Evolutionary conservation across 2,888 invertebrate species (phyloP).

Genomic region (Nebria salina): DNA sequence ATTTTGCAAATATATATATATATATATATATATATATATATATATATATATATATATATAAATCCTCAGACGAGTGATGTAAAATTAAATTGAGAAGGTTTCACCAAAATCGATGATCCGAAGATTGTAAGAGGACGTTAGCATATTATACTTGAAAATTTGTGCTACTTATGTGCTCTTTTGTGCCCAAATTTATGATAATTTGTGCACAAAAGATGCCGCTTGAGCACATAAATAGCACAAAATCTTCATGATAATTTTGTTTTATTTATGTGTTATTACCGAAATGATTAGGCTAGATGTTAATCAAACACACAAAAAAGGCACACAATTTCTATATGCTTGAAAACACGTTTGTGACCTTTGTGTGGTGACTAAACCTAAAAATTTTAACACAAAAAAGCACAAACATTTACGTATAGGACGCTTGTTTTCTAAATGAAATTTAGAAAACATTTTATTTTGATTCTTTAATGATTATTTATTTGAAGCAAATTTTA

Average conservation of each 20-base stretch:
- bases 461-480: not conserved
- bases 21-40: no score
- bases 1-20: no score
- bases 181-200: not conserved
- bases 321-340: not conserved
- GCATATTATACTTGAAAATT: conserved; percentile 1
- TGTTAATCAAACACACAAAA: not conserved
- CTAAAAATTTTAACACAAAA: not conserved
- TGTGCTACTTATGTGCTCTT: not conserved
- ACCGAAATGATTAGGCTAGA: not conserved
- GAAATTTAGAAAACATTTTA: no score
- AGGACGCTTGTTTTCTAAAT: not conserved
- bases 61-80: no score
- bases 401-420: not conserved
- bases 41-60: no score
- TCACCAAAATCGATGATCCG: not conserved
- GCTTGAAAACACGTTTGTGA: not conserved
- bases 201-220: conserved; percentile 1
- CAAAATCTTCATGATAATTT: not conserved
- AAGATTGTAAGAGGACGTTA: not conserved
- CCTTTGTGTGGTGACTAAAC: not conserved
- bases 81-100: not conserved
- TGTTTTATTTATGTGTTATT: not conserved
- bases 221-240: conserved; percentile 1
- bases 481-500: not conserved